Evolutionary conservation across 2,113 vertebrate genomes (phyloP).

Genomic region (Accipiter virgatus): DNA sequence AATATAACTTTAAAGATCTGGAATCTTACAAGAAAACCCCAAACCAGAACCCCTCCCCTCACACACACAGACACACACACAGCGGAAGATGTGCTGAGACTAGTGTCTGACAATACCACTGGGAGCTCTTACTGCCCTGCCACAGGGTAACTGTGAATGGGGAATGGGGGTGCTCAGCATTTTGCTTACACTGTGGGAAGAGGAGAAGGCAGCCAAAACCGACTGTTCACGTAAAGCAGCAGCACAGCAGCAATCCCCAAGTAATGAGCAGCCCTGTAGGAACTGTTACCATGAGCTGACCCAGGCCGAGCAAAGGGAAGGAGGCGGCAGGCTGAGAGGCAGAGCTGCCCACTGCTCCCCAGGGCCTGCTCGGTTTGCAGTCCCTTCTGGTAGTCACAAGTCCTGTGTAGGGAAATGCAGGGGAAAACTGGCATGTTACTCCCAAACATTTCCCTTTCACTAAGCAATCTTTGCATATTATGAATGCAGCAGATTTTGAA

Average conservation of each 20-base stretch:
- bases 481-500: not conserved
- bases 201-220: not conserved
- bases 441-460: not conserved
- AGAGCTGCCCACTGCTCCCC: not conserved
- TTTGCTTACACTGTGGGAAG: not conserved
- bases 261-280: not conserved
- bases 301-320: not conserved
- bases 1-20: not conserved
- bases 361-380: fast-evolving
- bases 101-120: fast-evolving
- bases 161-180: not conserved
- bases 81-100: not conserved
- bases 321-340: not conserved
- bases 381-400: not conserved
- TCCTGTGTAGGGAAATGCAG: not conserved
- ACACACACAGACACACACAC: fast-evolving
- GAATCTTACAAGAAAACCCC: not conserved
- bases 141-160: fast-evolving
- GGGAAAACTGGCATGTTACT: not conserved
- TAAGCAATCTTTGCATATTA: not conserved
- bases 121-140: not conserved
- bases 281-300: fast-evolving
- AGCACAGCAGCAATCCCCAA: not conserved
- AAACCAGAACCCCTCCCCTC: not conserved
- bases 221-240: not conserved